Percentiles rank a stretch among this genome's conserved stretches.
These are phyloP conservation scores for Forficula auricularia DNA, from an alignment of 1,140 invertebrate species.

Conservation along the genomic window DNA sequence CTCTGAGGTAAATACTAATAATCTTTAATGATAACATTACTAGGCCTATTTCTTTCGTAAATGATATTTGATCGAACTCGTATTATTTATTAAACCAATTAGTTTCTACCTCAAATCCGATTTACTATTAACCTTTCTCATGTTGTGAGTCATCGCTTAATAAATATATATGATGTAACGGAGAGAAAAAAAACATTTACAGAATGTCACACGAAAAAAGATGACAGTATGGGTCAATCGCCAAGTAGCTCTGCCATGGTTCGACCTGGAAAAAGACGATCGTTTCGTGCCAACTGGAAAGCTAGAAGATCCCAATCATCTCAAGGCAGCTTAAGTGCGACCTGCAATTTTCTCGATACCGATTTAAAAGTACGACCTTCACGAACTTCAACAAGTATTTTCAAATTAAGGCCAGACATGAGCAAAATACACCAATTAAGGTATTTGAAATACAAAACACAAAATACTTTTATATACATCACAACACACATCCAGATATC, in stretches of 20 bases:
- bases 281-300: constrained; percentile 6
- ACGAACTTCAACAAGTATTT: constrained; percentile 2
- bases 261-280: constrained; percentile 4
- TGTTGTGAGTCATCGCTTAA: no score
- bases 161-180: no score
- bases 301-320: constrained; percentile 5
- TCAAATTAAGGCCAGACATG: neutral
- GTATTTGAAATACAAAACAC: neutral
- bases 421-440: neutral
- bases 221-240: constrained; percentile 4
- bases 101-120: no score
- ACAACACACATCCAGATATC: neutral
- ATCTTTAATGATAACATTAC: no score
- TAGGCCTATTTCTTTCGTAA: no score
- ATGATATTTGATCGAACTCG: no score
- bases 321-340: constrained; percentile 7
- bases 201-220: no score
- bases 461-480: no score
- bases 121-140: no score
- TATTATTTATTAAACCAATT: no score
- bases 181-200: no score
- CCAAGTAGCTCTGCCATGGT: constrained; percentile 2
- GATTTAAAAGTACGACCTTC: constrained; percentile 8
- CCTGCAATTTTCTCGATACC: constrained; percentile 8
- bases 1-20: no score